Conservation (phyloP, 2,113 vertebrate genomes). For the Anarrhichthys ocellatus region DNA sequence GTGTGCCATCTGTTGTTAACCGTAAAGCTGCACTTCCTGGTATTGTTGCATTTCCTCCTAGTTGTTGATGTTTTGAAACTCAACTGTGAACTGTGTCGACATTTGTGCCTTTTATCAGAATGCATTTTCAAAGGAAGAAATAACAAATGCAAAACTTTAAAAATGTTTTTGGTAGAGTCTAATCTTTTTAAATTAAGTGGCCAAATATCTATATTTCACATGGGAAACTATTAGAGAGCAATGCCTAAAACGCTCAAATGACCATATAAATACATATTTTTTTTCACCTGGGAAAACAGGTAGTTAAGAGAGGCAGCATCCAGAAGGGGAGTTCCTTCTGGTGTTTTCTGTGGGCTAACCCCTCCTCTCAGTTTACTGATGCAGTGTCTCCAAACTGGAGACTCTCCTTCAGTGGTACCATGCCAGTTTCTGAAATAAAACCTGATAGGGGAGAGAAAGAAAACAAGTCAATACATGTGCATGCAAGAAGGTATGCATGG, state of each 20-base stretch:
- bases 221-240: not conserved
- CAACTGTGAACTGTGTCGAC: not conserved
- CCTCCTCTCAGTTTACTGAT: slow-evolving; percentile 88
- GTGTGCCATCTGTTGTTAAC: not conserved
- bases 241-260: not conserved
- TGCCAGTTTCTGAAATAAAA: slow-evolving; percentile 99
- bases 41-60: slow-evolving; percentile 37
- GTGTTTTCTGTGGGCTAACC: slow-evolving; percentile 81
- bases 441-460: slow-evolving; percentile 73
- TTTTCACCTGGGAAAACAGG: slow-evolving; percentile 92
- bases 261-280: not conserved
- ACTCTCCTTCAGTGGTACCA: slow-evolving; percentile 91
- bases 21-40: slow-evolving; percentile 16
- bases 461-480: not conserved
- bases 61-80: slow-evolving; percentile 32
- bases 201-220: not conserved
- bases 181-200: not conserved
- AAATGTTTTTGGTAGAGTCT: not conserved
- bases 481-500: not conserved
- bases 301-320: slow-evolving; percentile 92
- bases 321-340: slow-evolving; percentile 91
- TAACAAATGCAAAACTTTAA: not conserved
- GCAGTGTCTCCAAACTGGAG: slow-evolving; percentile 92
- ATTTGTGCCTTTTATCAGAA: not conserved
- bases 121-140: not conserved